These are phyloP conservation scores for Polypedilum vanderplanki DNA, from an alignment of 1,140 invertebrate species.

Conservation along the genomic window DNA sequence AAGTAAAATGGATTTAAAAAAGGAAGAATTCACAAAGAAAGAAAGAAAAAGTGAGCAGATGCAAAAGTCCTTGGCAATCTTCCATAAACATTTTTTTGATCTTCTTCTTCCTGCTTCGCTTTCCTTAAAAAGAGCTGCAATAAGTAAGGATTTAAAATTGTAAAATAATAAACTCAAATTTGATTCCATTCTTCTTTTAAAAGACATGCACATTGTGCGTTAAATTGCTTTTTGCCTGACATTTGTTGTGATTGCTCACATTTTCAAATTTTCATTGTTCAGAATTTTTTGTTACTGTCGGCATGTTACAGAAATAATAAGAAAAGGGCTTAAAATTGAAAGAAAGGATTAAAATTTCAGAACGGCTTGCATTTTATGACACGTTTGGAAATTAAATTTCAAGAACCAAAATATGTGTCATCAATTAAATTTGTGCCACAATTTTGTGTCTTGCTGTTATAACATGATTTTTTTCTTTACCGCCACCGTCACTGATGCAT, in stretches of 20 bases:
- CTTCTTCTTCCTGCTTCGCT: background rate
- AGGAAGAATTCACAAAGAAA: background rate
- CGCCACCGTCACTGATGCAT: too few relatives aligned
- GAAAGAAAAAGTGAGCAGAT: background rate
- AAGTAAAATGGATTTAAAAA: background rate
- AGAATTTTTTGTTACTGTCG: background rate
- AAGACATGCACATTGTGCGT: background rate
- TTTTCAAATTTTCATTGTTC: background rate
- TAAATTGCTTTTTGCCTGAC: background rate
- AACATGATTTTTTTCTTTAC: too few relatives aligned
- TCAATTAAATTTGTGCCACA: too few relatives aligned
- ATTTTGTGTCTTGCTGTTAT: too few relatives aligned
- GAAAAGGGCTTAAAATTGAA: too few relatives aligned
- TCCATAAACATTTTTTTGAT: background rate
- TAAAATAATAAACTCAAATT: background rate
- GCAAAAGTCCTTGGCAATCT: background rate
- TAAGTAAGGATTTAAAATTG: slow-evolving; percentile 4
- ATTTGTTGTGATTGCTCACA: slow-evolving; percentile 4
- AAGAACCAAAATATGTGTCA: too few relatives aligned
- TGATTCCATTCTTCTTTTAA: background rate
- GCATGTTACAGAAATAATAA: too few relatives aligned
- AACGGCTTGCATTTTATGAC: too few relatives aligned
- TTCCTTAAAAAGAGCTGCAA: background rate
- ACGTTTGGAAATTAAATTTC: too few relatives aligned
- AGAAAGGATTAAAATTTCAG: too few relatives aligned